Base-by-base conservation (phyloP, 2,113 vertebrate genomes). In the Sarotherodon lohbergeri region DNA sequence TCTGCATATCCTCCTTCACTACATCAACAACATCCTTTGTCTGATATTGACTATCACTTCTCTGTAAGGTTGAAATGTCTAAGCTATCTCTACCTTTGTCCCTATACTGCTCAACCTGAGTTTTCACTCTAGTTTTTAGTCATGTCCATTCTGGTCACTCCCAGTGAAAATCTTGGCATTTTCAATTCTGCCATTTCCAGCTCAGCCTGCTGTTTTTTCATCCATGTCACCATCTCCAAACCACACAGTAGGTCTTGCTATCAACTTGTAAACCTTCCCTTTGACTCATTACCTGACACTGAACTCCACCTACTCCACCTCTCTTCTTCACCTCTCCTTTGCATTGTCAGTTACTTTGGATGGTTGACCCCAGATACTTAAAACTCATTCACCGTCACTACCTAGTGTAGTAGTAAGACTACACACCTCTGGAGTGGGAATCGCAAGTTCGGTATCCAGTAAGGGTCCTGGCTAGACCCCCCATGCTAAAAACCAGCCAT, bases 261-360 rank as follows among this genome's bases (percentile, higher is more conserved):
- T 39, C 19, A 3, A 39, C 61, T 68, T 68, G 61, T 68, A 39
- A 68, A 68, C 61, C 4, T 5, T 68, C 19, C 0, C 10, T 0
- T 68, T 68, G 34, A 34, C 61, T 68, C 39, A 11, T 68, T 2
- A 39, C 34, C 61, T 22, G 34, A 68, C 61, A 5, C 61, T 5
- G 19, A 68, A 39, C 34, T 66, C 10, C 3, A 39, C 61, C 32
- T 6, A 66, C 61, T 66, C 17, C 34, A 22, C 61, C 61, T 66
- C 2, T 12, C 61, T 66, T 39, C 17, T 66, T 66, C 34, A 39
- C 19, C 61, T 66, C 34, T 39, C 1, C 19, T 66, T 34, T 66
- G 34, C 34, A 39, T 66, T 66, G 0, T 66, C 61, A 66, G 61
- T 39, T 66, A 22, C 61, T 8, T 66, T 66, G 34, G 34, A 66